A percentile compares a stretch with the other conserved stretches of the same genome.
Conservation (phyloP, 2,797 vertebrate genomes). For the Chaetophractus vellerosus region DNA sequence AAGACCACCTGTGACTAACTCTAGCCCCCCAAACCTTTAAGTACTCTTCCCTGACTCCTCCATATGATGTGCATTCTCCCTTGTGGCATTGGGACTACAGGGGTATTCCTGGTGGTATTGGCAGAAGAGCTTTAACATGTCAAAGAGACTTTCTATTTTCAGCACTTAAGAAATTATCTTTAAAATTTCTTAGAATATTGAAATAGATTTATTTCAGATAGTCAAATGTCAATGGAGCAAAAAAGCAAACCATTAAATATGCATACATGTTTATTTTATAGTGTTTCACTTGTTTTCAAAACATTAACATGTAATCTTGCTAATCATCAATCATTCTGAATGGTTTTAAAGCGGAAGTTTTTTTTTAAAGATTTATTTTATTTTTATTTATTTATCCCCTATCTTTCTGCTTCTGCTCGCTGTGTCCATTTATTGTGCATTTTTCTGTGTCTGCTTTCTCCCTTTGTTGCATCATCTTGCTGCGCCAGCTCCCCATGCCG, state of each 20-base stretch:
- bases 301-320: neutral
- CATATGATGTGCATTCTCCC: neutral
- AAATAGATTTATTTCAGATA: slow-evolving; percentile 39
- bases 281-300: slow-evolving; percentile 36
- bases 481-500: too few species aligned
- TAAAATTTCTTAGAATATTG: neutral
- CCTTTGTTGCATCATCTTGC: too few species aligned
- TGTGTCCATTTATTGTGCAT: too few species aligned
- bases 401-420: too few species aligned
- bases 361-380: too few species aligned
- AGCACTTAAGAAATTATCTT: slow-evolving; percentile 23
- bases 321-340: neutral
- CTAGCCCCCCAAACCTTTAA: neutral
- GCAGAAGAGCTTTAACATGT: neutral
- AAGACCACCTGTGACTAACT: neutral
- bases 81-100: neutral
- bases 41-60: neutral
- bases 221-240: neutral
- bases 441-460: too few species aligned
- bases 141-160: neutral
- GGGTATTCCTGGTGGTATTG: neutral
- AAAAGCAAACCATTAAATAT: neutral
- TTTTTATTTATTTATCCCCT: too few species aligned
- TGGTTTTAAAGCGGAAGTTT: neutral
- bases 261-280: neutral